These are phyloP conservation scores for Acanthopleura granulata DNA, from an alignment of 2,888 invertebrate species.

Conservation along the genomic window DNA sequence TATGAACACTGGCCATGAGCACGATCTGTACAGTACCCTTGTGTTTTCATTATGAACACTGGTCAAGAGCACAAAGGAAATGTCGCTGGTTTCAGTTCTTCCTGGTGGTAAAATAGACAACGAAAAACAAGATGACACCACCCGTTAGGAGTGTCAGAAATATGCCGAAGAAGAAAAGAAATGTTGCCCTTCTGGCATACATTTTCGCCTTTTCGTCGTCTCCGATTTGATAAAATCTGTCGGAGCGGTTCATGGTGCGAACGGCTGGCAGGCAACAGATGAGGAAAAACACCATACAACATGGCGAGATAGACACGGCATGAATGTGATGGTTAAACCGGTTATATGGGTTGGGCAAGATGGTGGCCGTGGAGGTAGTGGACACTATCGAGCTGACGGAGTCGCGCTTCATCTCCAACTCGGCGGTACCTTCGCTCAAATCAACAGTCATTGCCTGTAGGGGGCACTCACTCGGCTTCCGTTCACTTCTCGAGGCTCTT, in stretches of 20 bases:
- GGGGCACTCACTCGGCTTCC: slow-evolving; percentile 20
- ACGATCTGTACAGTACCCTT: too few relatives aligned
- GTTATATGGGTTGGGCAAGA: slow-evolving; percentile 46
- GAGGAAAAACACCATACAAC: slow-evolving; percentile 52
- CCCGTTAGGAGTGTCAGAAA: slow-evolving; percentile 24
- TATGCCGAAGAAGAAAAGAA: slow-evolving; percentile 40
- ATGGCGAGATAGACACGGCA: slow-evolving; percentile 46
- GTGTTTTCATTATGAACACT: too few relatives aligned
- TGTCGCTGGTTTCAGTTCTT: background rate
- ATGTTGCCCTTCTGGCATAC: slow-evolving; percentile 37
- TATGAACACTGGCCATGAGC: too few relatives aligned
- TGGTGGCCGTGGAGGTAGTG: slow-evolving; percentile 27
- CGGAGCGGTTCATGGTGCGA: slow-evolving; percentile 44
- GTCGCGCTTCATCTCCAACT: background rate
- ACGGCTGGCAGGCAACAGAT: slow-evolving; percentile 50
- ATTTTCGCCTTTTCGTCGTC: slow-evolving; percentile 33
- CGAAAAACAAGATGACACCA: slow-evolving; percentile 28
- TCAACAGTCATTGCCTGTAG: slow-evolving; percentile 29
- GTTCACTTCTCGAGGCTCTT: background rate
- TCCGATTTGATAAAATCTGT: slow-evolving; percentile 43
- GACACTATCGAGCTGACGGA: slow-evolving; percentile 7
- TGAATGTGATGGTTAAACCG: slow-evolving; percentile 46
- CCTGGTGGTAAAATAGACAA: slow-evolving; percentile 28
- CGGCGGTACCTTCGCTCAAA: background rate
- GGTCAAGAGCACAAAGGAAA: background rate